Evolutionary conservation across 2,888 invertebrate species (phyloP).

Genomic region (Rhagium mordax): DNA sequence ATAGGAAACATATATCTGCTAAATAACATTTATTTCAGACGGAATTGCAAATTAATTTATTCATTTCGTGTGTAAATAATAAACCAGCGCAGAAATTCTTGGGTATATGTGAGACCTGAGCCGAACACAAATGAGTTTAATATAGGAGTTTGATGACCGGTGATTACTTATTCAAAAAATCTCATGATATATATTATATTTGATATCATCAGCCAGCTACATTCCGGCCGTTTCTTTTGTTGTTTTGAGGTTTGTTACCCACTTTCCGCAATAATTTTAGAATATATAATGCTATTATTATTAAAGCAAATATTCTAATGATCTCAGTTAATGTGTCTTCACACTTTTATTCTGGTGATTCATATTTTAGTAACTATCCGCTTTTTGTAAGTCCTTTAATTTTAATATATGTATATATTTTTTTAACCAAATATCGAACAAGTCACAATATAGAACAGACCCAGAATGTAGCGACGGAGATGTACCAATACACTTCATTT

Average conservation of each 20-base stretch:
- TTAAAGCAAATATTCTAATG: no score
- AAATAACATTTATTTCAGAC: constrained; percentile 23
- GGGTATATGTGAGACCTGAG: constrained; percentile 32
- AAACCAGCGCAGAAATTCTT: constrained; percentile 40
- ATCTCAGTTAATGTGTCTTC: no score
- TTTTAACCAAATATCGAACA: no score
- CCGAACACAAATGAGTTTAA: constrained; percentile 38
- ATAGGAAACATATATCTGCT: constrained; percentile 22
- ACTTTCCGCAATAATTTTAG: neutral
- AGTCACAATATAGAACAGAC: no score
- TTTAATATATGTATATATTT: no score
- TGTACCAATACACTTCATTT: no score
- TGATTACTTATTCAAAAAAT: constrained; percentile 38
- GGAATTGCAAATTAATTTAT: constrained; percentile 33
- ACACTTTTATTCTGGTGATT: no score
- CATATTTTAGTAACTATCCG: no score
- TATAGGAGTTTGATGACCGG: constrained; percentile 42
- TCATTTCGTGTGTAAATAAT: constrained; percentile 38
- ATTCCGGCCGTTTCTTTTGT: neutral
- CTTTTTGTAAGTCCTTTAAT: no score
- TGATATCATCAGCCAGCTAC: neutral
- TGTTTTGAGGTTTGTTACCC: neutral
- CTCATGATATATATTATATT: constrained; percentile 1
- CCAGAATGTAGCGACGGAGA: no score
- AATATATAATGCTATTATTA: no score